Evolutionary conservation across 2,888 invertebrate genomes (phyloP).

Genomic region (Tridacna gigas): DNA sequence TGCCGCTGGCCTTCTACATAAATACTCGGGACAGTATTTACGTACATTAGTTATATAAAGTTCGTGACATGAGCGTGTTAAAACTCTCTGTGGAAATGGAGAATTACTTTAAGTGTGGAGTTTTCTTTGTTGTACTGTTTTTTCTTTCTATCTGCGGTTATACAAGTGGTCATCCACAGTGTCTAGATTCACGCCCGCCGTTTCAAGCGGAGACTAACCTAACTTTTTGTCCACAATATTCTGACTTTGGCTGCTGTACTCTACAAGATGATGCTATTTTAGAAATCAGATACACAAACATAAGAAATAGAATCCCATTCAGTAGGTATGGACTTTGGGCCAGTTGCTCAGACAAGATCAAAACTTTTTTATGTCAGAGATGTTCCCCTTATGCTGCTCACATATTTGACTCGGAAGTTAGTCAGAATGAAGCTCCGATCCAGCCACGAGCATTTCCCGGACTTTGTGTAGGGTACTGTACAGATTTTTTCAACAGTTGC

Average conservation of each 20-base stretch:
- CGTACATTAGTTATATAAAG: too few relatives aligned
- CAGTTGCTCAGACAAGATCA: constrained; percentile 69
- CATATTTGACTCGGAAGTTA: constrained; percentile 79
- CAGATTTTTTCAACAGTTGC: constrained; percentile 72
- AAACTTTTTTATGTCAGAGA: constrained; percentile 78
- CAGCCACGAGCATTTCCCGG: constrained; percentile 76
- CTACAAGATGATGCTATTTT: constrained; percentile 66
- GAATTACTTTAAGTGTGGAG: not conserved
- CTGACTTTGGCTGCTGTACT: constrained; percentile 80
- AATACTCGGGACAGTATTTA: too few relatives aligned
- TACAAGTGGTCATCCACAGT: constrained; percentile 76
- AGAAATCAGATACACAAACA: constrained; percentile 51
- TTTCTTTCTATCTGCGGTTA: constrained; percentile 16
- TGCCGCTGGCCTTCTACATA: too few relatives aligned
- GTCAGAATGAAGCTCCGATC: constrained; percentile 27
- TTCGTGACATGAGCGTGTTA: too few relatives aligned
- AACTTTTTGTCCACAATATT: constrained; percentile 78
- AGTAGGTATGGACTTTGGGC: constrained; percentile 51
- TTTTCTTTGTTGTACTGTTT: not conserved
- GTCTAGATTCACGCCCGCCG: constrained; percentile 80
- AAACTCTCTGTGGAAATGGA: not conserved
- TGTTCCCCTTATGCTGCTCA: constrained; percentile 83
- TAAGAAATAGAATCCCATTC: constrained; percentile 51
- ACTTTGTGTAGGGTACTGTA: constrained; percentile 77
- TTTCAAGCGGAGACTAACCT: constrained; percentile 68